These are phyloP conservation scores for Macquaria ambigua DNA, from an alignment of 2,113 vertebrate genomes.

Conservation along the genomic window DNA sequence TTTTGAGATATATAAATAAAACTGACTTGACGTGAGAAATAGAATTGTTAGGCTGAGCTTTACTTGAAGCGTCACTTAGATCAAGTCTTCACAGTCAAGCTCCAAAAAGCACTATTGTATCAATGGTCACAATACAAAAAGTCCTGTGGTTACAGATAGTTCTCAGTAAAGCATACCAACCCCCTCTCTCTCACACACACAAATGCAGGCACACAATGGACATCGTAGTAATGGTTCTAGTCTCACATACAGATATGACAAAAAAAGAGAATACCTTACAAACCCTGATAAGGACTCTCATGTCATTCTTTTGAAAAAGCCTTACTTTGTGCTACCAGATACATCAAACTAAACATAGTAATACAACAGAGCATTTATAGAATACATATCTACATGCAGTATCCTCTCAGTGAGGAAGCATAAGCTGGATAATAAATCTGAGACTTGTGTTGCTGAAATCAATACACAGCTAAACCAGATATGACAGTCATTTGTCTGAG, in stretches of 20 bases:
- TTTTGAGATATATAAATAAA: not conserved
- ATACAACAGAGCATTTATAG: conserved; percentile 13
- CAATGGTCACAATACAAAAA: not conserved
- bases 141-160: not conserved
- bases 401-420: not conserved
- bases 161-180: conserved; percentile 18
- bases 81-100: not conserved
- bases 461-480: conserved; percentile 27
- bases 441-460: not conserved
- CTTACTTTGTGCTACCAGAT: conserved; percentile 16
- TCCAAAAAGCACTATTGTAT: not conserved
- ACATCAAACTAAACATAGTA: conserved; percentile 23
- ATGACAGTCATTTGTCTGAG: conserved; percentile 15
- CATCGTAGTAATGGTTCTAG: conserved; percentile 10
- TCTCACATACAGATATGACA: conserved; percentile 29
- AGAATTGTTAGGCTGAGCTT: not conserved
- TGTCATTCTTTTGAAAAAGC: conserved; percentile 38
- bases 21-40: not conserved
- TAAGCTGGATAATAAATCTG: conserved; percentile 11
- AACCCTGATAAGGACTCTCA: conserved; percentile 58
- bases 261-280: conserved; percentile 18
- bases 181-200: not conserved
- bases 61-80: not conserved
- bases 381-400: conserved; percentile 12
- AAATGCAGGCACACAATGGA: conserved; percentile 2